Conservation (phyloP, 2,888 invertebrate species). For the Mayetiola destructor region DNA sequence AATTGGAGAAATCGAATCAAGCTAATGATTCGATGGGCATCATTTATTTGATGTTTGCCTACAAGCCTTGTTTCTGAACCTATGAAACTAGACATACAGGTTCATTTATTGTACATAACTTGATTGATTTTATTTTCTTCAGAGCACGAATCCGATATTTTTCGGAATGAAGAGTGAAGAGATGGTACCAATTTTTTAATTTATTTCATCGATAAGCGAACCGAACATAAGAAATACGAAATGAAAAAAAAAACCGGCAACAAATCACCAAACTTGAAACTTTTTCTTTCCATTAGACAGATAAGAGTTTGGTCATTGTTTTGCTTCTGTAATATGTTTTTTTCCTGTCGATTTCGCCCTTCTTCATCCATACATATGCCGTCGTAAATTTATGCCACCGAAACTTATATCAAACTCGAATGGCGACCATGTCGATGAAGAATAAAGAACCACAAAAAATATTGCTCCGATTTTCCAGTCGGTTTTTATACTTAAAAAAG, state of each 20-base stretch:
- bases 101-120: constrained; percentile 11
- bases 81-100: neutral
- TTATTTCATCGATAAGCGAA: neutral
- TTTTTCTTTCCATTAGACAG: neutral
- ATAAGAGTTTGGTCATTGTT: too few species aligned
- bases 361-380: too few species aligned
- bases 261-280: constrained; percentile 6
- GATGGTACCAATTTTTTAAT: too few species aligned
- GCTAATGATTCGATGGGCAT: neutral
- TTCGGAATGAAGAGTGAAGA: too few species aligned
- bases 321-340: too few species aligned
- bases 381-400: too few species aligned
- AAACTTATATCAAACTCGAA: neutral
- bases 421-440: neutral
- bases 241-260: neutral
- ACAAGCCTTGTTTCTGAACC: neutral
- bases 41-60: neutral
- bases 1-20: too few species aligned
- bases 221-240: neutral
- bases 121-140: constrained; percentile 2
- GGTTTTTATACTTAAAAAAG: neutral
- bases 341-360: too few species aligned
- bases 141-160: too few species aligned
- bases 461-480: neutral
- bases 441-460: neutral